phyloP scores from a whole-genome alignment of 2,797 vertebrate genomes.

The Vultur gryphus region DNA sequence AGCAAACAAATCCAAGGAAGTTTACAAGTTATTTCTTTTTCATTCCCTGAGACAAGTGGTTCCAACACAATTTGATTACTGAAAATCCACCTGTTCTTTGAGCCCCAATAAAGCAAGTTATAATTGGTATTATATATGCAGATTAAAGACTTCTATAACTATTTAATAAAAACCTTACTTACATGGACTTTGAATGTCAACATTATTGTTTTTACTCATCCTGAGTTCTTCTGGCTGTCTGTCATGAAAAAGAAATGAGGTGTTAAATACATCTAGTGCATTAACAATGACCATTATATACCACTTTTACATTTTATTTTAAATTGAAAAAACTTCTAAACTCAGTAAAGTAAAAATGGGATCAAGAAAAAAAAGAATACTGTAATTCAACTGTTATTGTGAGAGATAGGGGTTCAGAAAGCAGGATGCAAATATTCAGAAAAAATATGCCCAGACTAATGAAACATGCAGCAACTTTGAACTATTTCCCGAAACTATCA shows the following conservation, averaged over 20 bases:
- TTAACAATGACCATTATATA: background rate
- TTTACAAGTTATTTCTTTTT: background rate
- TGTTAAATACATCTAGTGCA: background rate
- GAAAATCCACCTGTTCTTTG: background rate
- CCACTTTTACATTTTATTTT: background rate
- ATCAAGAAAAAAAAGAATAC: background rate
- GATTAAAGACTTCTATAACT: background rate
- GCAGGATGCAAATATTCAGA: background rate
- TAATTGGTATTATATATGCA: background rate
- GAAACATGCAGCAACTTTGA: background rate
- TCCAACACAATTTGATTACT: background rate
- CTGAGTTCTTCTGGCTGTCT: background rate
- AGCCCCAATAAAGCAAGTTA: background rate
- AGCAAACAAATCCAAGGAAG: background rate
- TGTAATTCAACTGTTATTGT: background rate
- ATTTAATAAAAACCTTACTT: constrained; percentile 55
- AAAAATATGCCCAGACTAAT: background rate
- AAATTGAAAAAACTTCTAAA: background rate
- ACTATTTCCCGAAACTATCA: background rate
- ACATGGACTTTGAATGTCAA: constrained; percentile 54
- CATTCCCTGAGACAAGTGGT: background rate
- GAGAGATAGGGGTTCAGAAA: background rate
- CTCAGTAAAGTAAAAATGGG: background rate
- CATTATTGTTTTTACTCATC: constrained; percentile 66
- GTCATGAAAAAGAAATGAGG: constrained; percentile 32